Evolutionary conservation across 2,113 vertebrate genomes (phyloP), one percentile per base, ranked within the genome.

Genomic region (Thymallus thymallus): DNA sequence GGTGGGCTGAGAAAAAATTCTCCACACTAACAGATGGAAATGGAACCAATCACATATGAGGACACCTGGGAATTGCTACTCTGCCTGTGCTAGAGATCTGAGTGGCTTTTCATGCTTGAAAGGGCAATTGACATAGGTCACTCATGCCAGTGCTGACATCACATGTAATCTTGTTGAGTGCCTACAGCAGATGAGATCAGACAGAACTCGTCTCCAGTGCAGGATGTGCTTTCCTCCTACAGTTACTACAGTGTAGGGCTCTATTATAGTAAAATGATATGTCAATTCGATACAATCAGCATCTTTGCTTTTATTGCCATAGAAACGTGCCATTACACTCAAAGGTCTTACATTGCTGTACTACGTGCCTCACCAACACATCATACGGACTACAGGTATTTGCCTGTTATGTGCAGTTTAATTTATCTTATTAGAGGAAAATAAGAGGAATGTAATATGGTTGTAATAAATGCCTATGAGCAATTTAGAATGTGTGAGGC

Each of bases 81-180:
- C 18, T 16, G 41, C n/a, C 66, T 23, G 66, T 23, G 10, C 66
- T 68, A 12, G 22, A 68, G 66, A 68, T 66, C 64, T 22, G 29
- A n/a, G 10, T 9, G 12, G 66, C 46, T 46, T 68, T 45, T 46
- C 3, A 68, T 24, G 35, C 20, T 45, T 68, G 66, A 45, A 45
- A 67, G 23, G 16, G 6, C 32, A 45, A 32, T 45, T 68, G 66
- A 68, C 35, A 68, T 23, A 14, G 22, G n/a, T 12, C 66, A 46
- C 41, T 46, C 20, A 23, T n/a, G 7, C 35, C 23, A 24, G 12
- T 32, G 20, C 41, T 68, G 41, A 22, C 32, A 68, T 23, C 12
- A 68, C 41, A 45, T 23, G 20, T 68, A 22, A 22, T n/a, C 66
- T 45, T 68, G 66, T 35, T 46, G 66, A 68, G 41, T 68, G 41